Base-by-base conservation (phyloP, 2,113 vertebrate genomes). In the Callaeas wilsoni region DNA sequence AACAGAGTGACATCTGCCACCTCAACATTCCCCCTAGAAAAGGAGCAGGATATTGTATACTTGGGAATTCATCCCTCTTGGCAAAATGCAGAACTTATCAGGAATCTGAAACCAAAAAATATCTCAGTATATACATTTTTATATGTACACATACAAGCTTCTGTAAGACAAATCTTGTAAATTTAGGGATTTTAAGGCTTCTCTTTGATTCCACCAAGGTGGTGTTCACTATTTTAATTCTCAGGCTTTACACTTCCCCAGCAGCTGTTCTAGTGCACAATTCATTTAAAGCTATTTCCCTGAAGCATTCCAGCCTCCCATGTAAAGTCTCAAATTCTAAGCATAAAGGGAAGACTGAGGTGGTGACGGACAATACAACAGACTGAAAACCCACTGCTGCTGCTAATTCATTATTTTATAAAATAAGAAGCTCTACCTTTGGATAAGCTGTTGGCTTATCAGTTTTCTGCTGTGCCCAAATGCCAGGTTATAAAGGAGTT, bases 1-100 rank as follows among this genome's bases (percentile, higher is more conserved):
- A 95, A 42, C 19, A 89, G 82, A 84, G 64, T 95, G 90, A 87
- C 69, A 95, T 47, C 63, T 82, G 49, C 44, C 63, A 94, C 87
- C 88, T 96, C 84, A 89, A 12, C 87, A 86, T 91, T 91, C 94
- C 74, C 55, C 70, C 82, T 84, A 91, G 89, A 97, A 97, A 97
- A 22, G 18, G 91, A 94, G 76, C 30, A 53, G 30, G 30, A 49
- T 44, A 55, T 84, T 89, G 47, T 68, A 77, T 63, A 59, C 37
- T 81, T 56, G 88, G 53, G 60, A 74, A 89, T 84, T 87, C 73
- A 69, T 93, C 96, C 74, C 73, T 71, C 47, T 69, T 65, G 46
- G 44, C 5, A 37, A 96, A 97, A 71, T 17, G 82, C 62, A 92
- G 80, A 97, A 91, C 35, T 92, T 84, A 68, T 49, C 60, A 69